Evolutionary conservation across 2,797 vertebrate species (phyloP), one percentile per base, ranked within the genome.

Genomic region (Chelon auratus): DNA sequence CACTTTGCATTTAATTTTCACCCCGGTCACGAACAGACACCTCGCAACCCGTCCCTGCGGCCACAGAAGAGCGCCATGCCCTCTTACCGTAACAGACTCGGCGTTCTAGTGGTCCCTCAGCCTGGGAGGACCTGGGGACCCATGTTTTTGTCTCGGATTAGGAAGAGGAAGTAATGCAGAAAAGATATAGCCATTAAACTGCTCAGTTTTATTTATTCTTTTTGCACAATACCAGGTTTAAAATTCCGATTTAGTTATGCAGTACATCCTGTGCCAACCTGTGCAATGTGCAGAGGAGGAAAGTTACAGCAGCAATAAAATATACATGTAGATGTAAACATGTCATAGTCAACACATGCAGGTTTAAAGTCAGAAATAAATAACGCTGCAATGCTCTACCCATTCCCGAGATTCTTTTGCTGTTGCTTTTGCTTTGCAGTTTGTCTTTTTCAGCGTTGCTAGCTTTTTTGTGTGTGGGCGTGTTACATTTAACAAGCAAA

Each of bases 141-240:
- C 4, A 97, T 99, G 97, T 99, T 96, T 30, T 61, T 98, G 68
- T 95, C 96, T 75, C 96, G 95, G 82, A 81, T 99, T 80, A 94
- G 87, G 88, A 97, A 94, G 88, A 77, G 18, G 78, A 55, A 81
- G 52, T 90, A 81, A 62, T 53, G 18, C 18, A 40, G 13, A 62
- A 48, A 42, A 52, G 57, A 67, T 66, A 33, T 24, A 20, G 36
- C 30, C 70, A 72, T 43, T 5, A 68, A 70, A 59, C 54, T 11
- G 4, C 4, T 33, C 17, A 65, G 67, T 17, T 39, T 40, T 22
- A 45, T 58, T 13, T 20, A 36, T 6, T n/a, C 8, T 20, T 59
- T 12, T 51, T 69, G 36, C 9, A 53, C 58, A 69, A 1, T 11
- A 33, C 22, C 37, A 5, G 26, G 14, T 18, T 48, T 5, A 33